phyloP scores from a whole-genome alignment of 2,797 vertebrate species.

The Pseudomugil gertrudae region DNA sequence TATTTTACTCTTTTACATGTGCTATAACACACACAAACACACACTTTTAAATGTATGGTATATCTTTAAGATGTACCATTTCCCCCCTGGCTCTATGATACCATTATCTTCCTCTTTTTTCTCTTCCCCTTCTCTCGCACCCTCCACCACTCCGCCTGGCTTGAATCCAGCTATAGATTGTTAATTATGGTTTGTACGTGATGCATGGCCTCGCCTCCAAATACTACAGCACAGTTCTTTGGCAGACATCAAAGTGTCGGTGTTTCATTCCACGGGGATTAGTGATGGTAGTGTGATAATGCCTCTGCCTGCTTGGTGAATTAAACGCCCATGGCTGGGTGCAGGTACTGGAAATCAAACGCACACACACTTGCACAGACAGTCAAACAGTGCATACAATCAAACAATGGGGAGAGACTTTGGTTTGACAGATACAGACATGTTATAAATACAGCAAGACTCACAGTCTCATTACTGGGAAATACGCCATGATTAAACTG shows the following conservation, averaged over 20 bases:
- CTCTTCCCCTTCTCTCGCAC: slow-evolving; percentile 12
- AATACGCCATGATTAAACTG: slow-evolving; percentile 43
- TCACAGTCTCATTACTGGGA: slow-evolving; percentile 27
- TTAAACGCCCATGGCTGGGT: slow-evolving; percentile 70
- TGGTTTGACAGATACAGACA: slow-evolving; percentile 11
- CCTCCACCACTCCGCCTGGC: slow-evolving; percentile 65
- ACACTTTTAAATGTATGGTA: slow-evolving; percentile 17
- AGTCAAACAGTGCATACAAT: slow-evolving; percentile 15
- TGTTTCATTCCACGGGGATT: slow-evolving; percentile 77
- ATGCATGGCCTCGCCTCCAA: slow-evolving; percentile 64
- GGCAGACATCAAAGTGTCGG: slow-evolving; percentile 77
- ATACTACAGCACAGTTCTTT: slow-evolving; percentile 67
- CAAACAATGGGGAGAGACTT: slow-evolving; percentile 16
- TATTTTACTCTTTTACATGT: background rate
- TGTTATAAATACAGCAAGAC: slow-evolving; percentile 8
- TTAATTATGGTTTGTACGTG: slow-evolving; percentile 75
- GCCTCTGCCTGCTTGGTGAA: slow-evolving; percentile 62
- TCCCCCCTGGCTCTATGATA: slow-evolving; percentile 52
- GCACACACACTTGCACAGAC: slow-evolving; percentile 36
- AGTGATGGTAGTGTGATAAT: slow-evolving; percentile 74
- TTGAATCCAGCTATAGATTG: slow-evolving; percentile 78
- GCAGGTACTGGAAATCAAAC: slow-evolving; percentile 69
- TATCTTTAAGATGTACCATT: slow-evolving; percentile 41
- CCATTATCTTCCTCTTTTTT: slow-evolving; percentile 35
- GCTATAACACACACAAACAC: slow-evolving; percentile 10